Evolutionary conservation across 2,113 vertebrate genomes (phyloP), one percentile per base, ranked within the genome.

Genomic region (Grallaria varia): DNA sequence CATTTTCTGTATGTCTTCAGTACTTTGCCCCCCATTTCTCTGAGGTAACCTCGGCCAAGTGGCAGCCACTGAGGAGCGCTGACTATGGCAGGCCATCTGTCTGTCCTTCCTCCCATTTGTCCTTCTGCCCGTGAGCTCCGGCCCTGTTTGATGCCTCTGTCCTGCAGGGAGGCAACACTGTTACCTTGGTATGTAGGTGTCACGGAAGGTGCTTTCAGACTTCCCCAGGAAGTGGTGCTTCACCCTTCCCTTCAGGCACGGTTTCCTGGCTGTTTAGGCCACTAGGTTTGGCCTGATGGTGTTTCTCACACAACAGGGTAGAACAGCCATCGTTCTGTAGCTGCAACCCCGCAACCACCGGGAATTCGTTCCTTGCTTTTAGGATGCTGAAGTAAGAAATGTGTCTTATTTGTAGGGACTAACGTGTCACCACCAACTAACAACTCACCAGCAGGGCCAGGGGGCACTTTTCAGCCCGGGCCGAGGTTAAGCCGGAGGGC

Each of bases 401-500:
- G 7, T 1, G n/a, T 31, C 37, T 22, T 25, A 27, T 53, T 42
- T n/a, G 23, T 16, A 13, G 6, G 40, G 23, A 56, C n/a, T 9
- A 59, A 45, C 4, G 20, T 24, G 59, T 7, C 53, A 31, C 33
- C 25, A 21, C 8, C 25, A n/a, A 25, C 12, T 13, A 6, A 52
- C 10, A 50, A 47, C 3, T 8, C 12, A 33, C 1, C 9, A 10
- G 20, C 30, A 19, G 6, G 33, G 10, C 25, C 20, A 6, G 4
- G 7, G 9, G 16, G 4, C 37, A 7, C 2, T n/a, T n/a, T 39
- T 35, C 20, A 2, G 13, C 66, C 21, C 0, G 5, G 17, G 16
- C 7, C 50, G 13, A 18, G 14, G 18, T 0, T n/a, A n/a, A 33
- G 9, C 0, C 8, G 1, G 2, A 2, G 6, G 4, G 40, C 40